A percentile compares a stretch with the other conserved stretches of the same genome.
These are phyloP conservation scores for Globia sparganii DNA, from an alignment of 2,888 invertebrate genomes.

Conservation along the genomic window DNA sequence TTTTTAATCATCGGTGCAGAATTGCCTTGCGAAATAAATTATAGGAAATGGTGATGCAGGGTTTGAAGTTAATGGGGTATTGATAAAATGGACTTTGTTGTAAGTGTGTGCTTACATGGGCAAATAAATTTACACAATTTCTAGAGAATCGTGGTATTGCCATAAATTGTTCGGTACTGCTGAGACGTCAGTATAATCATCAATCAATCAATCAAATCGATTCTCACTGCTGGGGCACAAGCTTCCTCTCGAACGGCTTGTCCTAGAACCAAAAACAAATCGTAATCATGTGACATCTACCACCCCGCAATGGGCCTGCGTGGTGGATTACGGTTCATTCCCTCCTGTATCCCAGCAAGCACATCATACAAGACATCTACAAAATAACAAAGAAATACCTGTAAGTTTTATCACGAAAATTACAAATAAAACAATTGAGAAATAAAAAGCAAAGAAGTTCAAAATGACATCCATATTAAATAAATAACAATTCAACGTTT, in stretches of 20 bases:
- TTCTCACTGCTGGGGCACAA: too few relatives aligned
- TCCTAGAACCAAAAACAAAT: too few relatives aligned
- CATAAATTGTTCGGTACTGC: not conserved
- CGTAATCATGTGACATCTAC: too few relatives aligned
- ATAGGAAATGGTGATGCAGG: not conserved
- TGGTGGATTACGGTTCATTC: too few relatives aligned
- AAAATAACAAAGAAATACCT: not conserved
- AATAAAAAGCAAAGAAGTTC: not conserved
- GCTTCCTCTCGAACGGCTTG: too few relatives aligned
- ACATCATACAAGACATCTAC: too few relatives aligned
- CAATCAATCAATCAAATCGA: too few relatives aligned
- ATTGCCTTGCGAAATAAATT: constrained; percentile 12
- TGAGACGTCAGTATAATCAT: too few relatives aligned
- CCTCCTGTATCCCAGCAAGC: too few relatives aligned
- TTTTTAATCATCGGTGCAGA: constrained; percentile 4
- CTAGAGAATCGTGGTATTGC: not conserved
- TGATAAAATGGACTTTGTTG: not conserved
- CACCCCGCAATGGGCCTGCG: too few relatives aligned
- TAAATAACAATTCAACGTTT: not conserved
- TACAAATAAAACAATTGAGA: not conserved
- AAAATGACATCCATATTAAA: not conserved
- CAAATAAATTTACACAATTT: not conserved
- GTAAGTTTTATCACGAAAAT: not conserved
- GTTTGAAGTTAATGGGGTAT: not conserved
- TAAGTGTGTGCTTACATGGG: not conserved